Evolutionary conservation across 2,797 vertebrate species (phyloP).

Genomic region (Glyptemys insculpta): DNA sequence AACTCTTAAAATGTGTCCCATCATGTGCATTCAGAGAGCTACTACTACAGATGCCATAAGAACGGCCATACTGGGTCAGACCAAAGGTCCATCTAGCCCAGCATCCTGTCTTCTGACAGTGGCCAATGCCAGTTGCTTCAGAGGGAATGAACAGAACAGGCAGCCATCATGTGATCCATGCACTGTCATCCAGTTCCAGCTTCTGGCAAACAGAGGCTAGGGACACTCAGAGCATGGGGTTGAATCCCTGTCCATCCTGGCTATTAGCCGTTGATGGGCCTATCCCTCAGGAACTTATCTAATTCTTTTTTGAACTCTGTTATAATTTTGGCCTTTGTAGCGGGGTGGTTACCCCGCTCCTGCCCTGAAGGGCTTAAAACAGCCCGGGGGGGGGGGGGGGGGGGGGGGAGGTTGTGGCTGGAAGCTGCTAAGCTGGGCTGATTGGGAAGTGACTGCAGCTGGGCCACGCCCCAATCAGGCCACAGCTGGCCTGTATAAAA

Average conservation of each 20-base stretch:
- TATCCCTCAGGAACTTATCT: neutral
- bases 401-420: too few species aligned
- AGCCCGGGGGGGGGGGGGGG: too few species aligned
- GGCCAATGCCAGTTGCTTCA: neutral
- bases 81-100: neutral
- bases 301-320: neutral
- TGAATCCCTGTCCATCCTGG: neutral
- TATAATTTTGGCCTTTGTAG: neutral
- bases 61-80: neutral
- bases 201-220: neutral
- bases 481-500: too few species aligned
- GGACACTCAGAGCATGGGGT: neutral
- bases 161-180: neutral
- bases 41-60: neutral
- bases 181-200: neutral
- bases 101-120: neutral
- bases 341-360: too few species aligned
- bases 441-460: too few species aligned
- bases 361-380: too few species aligned
- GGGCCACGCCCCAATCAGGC: too few species aligned
- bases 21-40: too few species aligned
- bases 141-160: neutral
- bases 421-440: too few species aligned
- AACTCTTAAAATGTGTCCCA: neutral
- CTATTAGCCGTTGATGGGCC: neutral